phyloP scores from a whole-genome alignment of 2,888 invertebrate species.

The Eubasilissa splendida region DNA sequence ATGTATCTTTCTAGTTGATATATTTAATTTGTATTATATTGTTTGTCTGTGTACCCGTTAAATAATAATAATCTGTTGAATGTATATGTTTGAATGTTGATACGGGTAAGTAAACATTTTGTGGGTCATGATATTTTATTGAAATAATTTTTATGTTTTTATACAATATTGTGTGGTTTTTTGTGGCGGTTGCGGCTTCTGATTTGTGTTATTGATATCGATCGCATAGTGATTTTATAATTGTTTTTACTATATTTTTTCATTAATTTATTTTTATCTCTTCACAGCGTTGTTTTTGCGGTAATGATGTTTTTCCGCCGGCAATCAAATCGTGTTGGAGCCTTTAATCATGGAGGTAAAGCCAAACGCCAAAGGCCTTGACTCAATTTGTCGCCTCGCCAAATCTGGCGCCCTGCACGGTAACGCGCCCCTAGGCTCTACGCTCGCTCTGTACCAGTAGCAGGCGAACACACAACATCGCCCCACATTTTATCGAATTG shows the following conservation, averaged over 20 bases:
- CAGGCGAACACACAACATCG: too few species aligned
- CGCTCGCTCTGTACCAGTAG: neutral
- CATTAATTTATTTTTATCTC: neutral
- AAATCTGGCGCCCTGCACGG: neutral
- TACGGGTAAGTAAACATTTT: too few species aligned
- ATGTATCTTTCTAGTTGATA: too few species aligned
- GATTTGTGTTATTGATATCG: too few species aligned
- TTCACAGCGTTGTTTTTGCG: neutral
- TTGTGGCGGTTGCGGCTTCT: too few species aligned
- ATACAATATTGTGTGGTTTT: neutral
- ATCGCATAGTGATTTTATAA: too few species aligned
- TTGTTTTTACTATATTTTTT: too few species aligned
- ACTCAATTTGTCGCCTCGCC: constrained; percentile 13
- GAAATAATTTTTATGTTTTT: neutral
- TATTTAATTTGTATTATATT: too few species aligned
- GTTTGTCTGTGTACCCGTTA: too few species aligned
- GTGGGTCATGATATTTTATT: neutral
- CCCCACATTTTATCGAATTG: too few species aligned
- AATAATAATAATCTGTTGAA: too few species aligned
- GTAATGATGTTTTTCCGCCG: constrained; percentile 25
- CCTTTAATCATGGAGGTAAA: constrained; percentile 35
- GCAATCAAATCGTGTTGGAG: constrained; percentile 1
- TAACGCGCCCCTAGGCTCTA: neutral
- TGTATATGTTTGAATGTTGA: too few species aligned
- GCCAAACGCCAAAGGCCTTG: constrained; percentile 25